Evolutionary conservation across 2,797 vertebrate species (phyloP).

Genomic region (Coregonus sp.): DNA sequence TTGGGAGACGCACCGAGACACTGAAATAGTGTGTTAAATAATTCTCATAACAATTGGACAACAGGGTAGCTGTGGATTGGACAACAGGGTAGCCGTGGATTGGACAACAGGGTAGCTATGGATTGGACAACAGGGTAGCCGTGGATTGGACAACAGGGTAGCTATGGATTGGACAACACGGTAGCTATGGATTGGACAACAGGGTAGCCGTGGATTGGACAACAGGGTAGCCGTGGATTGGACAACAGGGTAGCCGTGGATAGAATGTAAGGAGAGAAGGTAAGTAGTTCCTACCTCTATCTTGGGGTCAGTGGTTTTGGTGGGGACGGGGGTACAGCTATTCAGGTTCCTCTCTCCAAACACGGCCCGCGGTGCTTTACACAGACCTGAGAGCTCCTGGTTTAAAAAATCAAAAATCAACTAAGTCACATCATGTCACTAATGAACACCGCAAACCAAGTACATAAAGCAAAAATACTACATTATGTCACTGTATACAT

Average conservation of each 20-base stretch:
- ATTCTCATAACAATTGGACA: too few relatives aligned
- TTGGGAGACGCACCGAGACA: too few relatives aligned
- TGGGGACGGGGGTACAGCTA: slow-evolving; percentile 72
- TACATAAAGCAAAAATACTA: not conserved
- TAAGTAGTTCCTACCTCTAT: slow-evolving; percentile 71
- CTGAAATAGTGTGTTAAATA: too few relatives aligned
- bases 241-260: not conserved
- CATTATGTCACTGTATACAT: not conserved
- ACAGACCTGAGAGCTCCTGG: slow-evolving; percentile 80
- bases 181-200: too few relatives aligned
- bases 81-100: too few relatives aligned
- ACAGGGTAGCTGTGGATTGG: too few relatives aligned
- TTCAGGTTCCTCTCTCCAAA: slow-evolving; percentile 97
- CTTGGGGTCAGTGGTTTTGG: slow-evolving; percentile 72
- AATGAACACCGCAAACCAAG: not conserved
- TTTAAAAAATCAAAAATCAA: slow-evolving; percentile 45
- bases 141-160: too few relatives aligned
- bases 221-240: not conserved
- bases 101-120: too few relatives aligned
- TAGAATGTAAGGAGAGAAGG: not conserved
- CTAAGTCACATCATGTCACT: not conserved
- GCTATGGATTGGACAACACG: too few relatives aligned
- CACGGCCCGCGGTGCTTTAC: slow-evolving; percentile 84
- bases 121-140: too few relatives aligned
- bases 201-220: too few relatives aligned